Evolutionary conservation across 1,140 invertebrate species (phyloP), one percentile per base, ranked within the genome.

Genomic region (Trypoxylus dichotomus): DNA sequence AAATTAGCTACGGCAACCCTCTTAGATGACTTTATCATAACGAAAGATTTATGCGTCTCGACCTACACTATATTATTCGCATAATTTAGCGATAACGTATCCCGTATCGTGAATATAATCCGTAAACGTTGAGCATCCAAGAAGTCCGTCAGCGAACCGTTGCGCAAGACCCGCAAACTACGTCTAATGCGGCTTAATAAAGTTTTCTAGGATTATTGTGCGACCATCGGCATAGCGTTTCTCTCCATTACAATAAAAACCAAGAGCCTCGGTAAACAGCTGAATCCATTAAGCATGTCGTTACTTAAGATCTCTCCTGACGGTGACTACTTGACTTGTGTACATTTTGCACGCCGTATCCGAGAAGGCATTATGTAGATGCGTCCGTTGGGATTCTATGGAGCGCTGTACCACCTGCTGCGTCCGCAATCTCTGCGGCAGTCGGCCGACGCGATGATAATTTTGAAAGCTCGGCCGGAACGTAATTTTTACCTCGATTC

Each of bases 291-390:
- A 68, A 68, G 24, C 60, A 15, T 68, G 60, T 68, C 24, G 60
- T 68, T 68, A 68, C 60, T 68, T 68, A 68, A 68, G 60, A 68
- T 68, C 60, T 68, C 27, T 29, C 60, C 13, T 29, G 47, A 19
- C 19, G 47, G 47, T 68, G 60, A 68, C 60, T 68, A 68, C 60
- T 68, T 68, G 60, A 68, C 60, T 68, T 68, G 60, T 68, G 60
- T 68, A 68, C 60, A 68, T 68, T 68, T 68, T 68, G 60, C 60
- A 68, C 60, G 60, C 24, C 60, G 60, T 68, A 68, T 68, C 60
- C 24, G 24, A 68, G 60, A 29, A 68, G 60, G 60, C 27, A 68
- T 68, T 68, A 68, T 68, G 60, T 24, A 68, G 60, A 68, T 68
- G 60, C 47, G 47, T n/a, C 47, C 19, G 47, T 54, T 24, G 24